phyloP scores from a whole-genome alignment of 2,113 vertebrate genomes.

The Ancistrus triradiatus region DNA sequence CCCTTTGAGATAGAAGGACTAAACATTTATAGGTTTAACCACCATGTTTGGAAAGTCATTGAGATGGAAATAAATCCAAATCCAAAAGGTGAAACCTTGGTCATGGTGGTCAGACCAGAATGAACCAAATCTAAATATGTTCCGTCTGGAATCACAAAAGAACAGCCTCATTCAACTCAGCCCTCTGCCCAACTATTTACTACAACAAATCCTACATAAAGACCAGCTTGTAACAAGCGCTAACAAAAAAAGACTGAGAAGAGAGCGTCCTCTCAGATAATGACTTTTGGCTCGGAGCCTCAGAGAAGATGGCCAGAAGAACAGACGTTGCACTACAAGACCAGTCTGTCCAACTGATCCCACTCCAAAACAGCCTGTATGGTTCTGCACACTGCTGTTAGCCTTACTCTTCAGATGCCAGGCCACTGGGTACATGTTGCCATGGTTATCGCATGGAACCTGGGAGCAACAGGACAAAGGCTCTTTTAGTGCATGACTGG shows the following conservation, averaged over 20 bases:
- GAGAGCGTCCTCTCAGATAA: background rate
- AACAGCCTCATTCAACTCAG: too few relatives aligned
- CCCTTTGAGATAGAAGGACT: too few relatives aligned
- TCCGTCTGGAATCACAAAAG: too few relatives aligned
- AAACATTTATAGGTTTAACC: too few relatives aligned
- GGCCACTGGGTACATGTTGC: constrained; percentile 17
- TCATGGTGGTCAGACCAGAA: too few relatives aligned
- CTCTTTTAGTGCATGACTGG: constrained; percentile 10
- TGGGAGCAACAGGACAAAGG: constrained; percentile 12
- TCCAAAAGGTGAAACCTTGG: too few relatives aligned
- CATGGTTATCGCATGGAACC: constrained; percentile 23
- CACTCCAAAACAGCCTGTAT: constrained; percentile 1
- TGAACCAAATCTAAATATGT: too few relatives aligned
- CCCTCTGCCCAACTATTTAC: too few relatives aligned
- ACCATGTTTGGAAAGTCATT: too few relatives aligned
- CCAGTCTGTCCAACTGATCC: background rate
- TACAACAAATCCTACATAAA: too few relatives aligned
- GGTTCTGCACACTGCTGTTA: background rate
- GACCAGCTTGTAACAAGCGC: background rate
- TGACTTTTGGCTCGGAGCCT: background rate
- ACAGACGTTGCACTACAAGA: background rate
- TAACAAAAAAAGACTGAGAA: background rate
- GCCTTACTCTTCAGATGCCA: background rate
- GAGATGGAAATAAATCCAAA: too few relatives aligned
- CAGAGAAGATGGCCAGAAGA: constrained; percentile 5